A percentile compares a stretch with the other conserved stretches of the same genome.
Evolutionary conservation across 2,113 vertebrate species (phyloP).

Genomic region (Apeltes quadracus): DNA sequence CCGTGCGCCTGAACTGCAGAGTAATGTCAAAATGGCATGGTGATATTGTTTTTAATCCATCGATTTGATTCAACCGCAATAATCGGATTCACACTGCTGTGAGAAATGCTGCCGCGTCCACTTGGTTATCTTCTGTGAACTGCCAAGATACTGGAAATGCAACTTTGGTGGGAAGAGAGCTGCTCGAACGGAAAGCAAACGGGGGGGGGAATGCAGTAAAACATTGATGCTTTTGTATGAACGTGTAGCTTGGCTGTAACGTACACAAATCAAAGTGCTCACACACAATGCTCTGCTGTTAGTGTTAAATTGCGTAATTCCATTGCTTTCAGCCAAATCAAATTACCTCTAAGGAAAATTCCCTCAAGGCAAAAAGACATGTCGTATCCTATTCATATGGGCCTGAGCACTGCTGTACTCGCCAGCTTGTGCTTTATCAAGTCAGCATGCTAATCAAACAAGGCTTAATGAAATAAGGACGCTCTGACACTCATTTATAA

Average conservation of each 20-base stretch:
- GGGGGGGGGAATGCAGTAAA: constrained; percentile 42
- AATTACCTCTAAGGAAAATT: constrained; percentile 51
- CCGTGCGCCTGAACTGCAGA: constrained; percentile 21
- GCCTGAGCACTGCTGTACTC: constrained; percentile 44
- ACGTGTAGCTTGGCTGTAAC: constrained; percentile 39
- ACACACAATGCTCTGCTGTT: constrained; percentile 29
- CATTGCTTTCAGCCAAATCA: constrained; percentile 45
- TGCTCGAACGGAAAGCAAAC: constrained; percentile 36
- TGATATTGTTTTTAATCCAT: constrained; percentile 60
- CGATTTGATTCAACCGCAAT: constrained; percentile 52
- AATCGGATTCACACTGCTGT: constrained; percentile 48
- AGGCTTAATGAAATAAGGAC: constrained; percentile 68
- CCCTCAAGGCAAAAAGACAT: constrained; percentile 24
- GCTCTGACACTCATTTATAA: constrained; percentile 50
- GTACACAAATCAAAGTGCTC: constrained; percentile 43
- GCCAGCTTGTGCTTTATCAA: constrained; percentile 43
- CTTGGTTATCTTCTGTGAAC: constrained; percentile 43
- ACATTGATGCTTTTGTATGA: constrained; percentile 14
- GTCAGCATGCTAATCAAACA: constrained; percentile 63
- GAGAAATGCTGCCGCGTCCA: constrained; percentile 57
- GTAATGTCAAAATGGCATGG: constrained; percentile 18
- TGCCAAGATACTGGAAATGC: constrained; percentile 40
- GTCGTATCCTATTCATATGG: constrained; percentile 43
- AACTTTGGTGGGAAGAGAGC: constrained; percentile 38
- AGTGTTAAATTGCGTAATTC: constrained; percentile 49